Conservation (phyloP, 2,113 vertebrate species). For the Podarcis raffonei region DNA sequence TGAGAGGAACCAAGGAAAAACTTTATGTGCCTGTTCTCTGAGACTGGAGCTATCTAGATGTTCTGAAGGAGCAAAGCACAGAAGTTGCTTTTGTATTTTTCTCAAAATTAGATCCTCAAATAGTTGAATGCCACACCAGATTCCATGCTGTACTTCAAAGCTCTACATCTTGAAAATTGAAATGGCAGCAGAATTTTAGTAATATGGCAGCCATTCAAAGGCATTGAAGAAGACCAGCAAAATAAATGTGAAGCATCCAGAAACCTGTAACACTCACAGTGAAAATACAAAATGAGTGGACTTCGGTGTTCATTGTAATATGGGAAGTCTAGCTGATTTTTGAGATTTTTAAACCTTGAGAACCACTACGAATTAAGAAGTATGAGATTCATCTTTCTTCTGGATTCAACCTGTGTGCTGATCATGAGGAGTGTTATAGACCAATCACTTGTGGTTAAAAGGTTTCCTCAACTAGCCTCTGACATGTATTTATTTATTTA, state of each 20-base stretch:
- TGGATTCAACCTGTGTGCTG: background rate
- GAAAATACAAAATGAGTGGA: background rate
- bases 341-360: background rate
- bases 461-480: background rate
- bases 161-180: background rate
- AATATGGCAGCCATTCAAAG: background rate
- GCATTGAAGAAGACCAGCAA: background rate
- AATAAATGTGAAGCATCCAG: background rate
- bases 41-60: background rate
- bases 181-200: background rate
- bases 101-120: background rate
- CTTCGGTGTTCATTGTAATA: slow-evolving; percentile 33
- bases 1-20: background rate
- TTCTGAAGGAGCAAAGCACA: background rate
- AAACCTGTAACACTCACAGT: background rate
- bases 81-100: background rate
- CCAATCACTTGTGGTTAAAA: background rate
- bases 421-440: background rate
- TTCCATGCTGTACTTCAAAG: background rate
- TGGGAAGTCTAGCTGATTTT: background rate
- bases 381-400: background rate
- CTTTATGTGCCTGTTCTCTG: background rate
- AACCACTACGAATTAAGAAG: too few species aligned
- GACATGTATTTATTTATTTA: background rate
- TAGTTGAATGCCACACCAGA: background rate